Conservation (phyloP, 2,888 invertebrate genomes). For the Anodontia alba region DNA sequence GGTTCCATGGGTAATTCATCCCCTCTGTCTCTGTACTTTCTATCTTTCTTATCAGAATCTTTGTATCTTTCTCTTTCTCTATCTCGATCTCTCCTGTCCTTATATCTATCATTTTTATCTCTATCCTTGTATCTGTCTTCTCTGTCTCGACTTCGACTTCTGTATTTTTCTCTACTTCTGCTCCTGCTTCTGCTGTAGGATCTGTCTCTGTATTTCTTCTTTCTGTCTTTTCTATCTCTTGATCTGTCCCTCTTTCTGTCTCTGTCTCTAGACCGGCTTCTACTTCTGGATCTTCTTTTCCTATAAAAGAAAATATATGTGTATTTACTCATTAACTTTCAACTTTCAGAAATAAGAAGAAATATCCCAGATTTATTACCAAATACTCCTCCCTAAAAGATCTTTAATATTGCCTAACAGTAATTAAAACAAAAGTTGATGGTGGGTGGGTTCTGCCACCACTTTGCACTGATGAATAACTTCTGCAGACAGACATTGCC, state of each 20-base stretch:
- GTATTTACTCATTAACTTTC: not conserved
- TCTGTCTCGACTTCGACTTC: slow-evolving; percentile 32
- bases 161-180: slow-evolving; percentile 36
- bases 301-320: slow-evolving; percentile 20
- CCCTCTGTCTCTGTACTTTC: slow-evolving; percentile 19
- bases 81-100: slow-evolving; percentile 49
- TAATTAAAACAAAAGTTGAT: too few relatives aligned
- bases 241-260: slow-evolving; percentile 70
- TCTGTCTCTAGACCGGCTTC: slow-evolving; percentile 63
- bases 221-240: slow-evolving; percentile 68
- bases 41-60: slow-evolving; percentile 34
- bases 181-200: slow-evolving; percentile 65
- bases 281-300: slow-evolving; percentile 54
- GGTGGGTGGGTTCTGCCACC: too few relatives aligned
- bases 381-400: too few relatives aligned
- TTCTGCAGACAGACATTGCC: too few relatives aligned
- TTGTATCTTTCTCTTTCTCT: slow-evolving; percentile 30
- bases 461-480: too few relatives aligned
- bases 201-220: slow-evolving; percentile 64
- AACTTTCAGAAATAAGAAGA: not conserved
- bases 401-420: too few relatives aligned
- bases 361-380: too few relatives aligned
- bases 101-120: slow-evolving; percentile 51
- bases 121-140: slow-evolving; percentile 43
- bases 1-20: slow-evolving; percentile 85